Percentiles rank a stretch among this genome's conserved stretches.
Conservation (phyloP, 2,888 invertebrate genomes). For the Oscheius onirici region DNA sequence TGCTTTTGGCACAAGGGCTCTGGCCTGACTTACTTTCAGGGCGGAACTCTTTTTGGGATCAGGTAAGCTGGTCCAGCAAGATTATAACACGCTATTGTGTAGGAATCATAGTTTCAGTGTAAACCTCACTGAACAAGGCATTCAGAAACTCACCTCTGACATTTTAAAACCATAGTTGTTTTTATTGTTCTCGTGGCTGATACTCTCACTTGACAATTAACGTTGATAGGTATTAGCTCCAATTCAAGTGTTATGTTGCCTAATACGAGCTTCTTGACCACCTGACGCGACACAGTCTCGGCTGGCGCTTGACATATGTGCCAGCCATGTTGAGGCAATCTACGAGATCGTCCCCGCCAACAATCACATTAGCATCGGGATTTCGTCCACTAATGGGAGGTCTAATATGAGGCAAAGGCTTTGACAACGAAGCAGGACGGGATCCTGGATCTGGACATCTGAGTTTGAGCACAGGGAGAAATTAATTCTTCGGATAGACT, state of each 20-base stretch:
- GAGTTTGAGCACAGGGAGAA: not conserved
- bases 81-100: too few species aligned
- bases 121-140: too few species aligned
- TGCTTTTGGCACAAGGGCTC: too few species aligned
- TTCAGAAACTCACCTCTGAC: too few species aligned
- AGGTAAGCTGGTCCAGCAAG: too few species aligned
- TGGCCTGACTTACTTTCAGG: too few species aligned
- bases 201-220: not conserved
- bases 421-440: too few species aligned
- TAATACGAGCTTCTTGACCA: conserved; percentile 19
- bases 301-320: conserved; percentile 20
- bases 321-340: conserved; percentile 21
- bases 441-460: not conserved
- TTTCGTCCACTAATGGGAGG: conserved; percentile 16
- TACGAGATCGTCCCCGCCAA: conserved; percentile 28
- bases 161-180: not conserved
- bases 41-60: too few species aligned
- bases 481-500: too few species aligned
- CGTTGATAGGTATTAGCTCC: not conserved
- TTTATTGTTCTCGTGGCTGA: not conserved
- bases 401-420: not conserved
- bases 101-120: too few species aligned
- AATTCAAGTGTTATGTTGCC: conserved; percentile 22
- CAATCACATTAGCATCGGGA: conserved; percentile 31
- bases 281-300: conserved; percentile 28